These are phyloP conservation scores for Scytalopus superciliaris DNA, from an alignment of 2,113 vertebrate genomes.

Conservation along the genomic window DNA sequence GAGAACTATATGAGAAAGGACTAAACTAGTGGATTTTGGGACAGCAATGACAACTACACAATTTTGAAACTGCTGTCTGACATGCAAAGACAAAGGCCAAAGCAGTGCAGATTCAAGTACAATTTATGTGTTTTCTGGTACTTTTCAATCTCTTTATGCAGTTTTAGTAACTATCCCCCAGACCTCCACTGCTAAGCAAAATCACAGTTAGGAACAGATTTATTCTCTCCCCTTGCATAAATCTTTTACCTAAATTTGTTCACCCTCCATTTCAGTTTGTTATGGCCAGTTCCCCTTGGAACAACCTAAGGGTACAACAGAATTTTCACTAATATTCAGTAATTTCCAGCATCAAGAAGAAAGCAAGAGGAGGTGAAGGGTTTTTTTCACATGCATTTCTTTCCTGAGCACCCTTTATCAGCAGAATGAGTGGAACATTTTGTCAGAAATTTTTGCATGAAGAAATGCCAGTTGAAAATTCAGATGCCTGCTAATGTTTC, in stretches of 20 bases:
- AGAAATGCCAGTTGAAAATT: neutral
- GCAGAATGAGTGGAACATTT: neutral
- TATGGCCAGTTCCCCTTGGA: neutral
- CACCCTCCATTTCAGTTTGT: neutral
- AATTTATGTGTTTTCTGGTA: neutral
- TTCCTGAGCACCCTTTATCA: neutral
- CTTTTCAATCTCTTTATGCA: fast-evolving
- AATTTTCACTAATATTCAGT: neutral
- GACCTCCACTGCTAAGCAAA: neutral
- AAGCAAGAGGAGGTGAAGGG: neutral
- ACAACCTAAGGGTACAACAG: neutral
- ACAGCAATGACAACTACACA: neutral
- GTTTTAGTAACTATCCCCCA: too few species aligned
- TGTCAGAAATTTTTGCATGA: neutral
- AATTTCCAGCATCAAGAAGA: neutral
- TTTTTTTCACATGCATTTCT: neutral
- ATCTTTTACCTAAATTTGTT: neutral
- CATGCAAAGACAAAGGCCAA: neutral
- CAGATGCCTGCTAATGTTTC: neutral
- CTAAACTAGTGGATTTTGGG: neutral
- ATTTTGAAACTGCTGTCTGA: neutral
- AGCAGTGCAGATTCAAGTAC: neutral
- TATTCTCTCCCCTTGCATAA: neutral
- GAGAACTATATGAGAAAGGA: neutral
- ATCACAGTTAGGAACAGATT: neutral